A percentile compares a stretch with the other conserved stretches of the same genome.
Conservation (phyloP, 2,113 vertebrate species). For the Poecile atricapillus region DNA sequence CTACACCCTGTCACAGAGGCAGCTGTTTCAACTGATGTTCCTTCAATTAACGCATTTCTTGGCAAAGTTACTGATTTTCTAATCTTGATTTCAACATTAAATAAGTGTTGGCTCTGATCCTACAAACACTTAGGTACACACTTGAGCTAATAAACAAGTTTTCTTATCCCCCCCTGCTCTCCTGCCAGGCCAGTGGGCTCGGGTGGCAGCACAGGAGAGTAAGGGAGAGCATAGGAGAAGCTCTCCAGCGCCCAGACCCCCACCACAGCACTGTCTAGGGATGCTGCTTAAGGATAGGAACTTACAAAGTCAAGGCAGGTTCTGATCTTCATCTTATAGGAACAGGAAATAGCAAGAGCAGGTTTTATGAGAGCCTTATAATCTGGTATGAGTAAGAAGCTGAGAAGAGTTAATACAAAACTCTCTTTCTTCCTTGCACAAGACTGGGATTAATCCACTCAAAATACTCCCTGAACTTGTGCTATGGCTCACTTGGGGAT, state of each 20-base stretch:
- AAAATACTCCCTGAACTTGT: background rate
- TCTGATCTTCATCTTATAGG: background rate
- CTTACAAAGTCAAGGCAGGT: background rate
- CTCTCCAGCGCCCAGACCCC: background rate
- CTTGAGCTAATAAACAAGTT: background rate
- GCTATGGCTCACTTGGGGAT: background rate
- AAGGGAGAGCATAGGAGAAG: background rate
- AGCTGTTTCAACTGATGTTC: background rate
- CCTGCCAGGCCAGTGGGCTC: rapidly evolving
- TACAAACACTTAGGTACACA: background rate
- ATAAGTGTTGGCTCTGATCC: background rate
- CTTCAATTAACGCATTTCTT: constrained; percentile 14
- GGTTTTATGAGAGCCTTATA: background rate
- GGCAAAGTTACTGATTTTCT: background rate
- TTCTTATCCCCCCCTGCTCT: rapidly evolving
- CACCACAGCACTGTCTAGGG: rapidly evolving
- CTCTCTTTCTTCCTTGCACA: background rate
- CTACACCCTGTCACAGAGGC: background rate
- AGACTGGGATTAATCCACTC: background rate
- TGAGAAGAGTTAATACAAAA: background rate
- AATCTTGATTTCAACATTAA: background rate
- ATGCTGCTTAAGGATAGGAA: background rate
- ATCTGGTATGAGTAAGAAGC: background rate
- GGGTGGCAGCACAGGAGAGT: rapidly evolving
- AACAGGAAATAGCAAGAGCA: background rate